phyloP scores from a whole-genome alignment of 1,140 invertebrate species.

The Ridgeia piscesae region DNA sequence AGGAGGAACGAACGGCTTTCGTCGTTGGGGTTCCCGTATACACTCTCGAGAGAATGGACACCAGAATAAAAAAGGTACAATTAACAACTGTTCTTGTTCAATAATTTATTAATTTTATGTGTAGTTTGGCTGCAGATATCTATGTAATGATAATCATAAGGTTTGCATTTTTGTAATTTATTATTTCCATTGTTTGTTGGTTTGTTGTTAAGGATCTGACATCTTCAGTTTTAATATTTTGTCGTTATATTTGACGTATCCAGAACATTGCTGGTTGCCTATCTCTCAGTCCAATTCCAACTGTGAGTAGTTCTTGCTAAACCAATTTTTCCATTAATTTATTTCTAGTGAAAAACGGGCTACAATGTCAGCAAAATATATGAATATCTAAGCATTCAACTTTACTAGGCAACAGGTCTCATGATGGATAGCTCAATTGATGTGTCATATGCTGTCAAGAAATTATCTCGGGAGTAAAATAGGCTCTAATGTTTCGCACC shows the following conservation, averaged over 20 bases:
- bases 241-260: not conserved
- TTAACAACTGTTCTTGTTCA: not conserved
- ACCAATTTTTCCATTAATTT: too few relatives aligned
- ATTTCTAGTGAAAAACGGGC: too few relatives aligned
- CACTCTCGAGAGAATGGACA: not conserved
- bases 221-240: not conserved
- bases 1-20: slow-evolving; percentile 40
- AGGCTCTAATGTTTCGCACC: too few relatives aligned
- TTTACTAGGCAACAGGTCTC: too few relatives aligned
- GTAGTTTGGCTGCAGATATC: not conserved
- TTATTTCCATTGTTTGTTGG: not conserved
- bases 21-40: slow-evolving; percentile 26
- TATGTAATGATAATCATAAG: not conserved
- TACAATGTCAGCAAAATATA: too few relatives aligned
- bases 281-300: too few relatives aligned
- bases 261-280: not conserved
- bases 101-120: not conserved
- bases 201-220: not conserved
- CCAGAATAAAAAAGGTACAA: not conserved
- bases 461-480: too few relatives aligned
- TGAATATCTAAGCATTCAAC: too few relatives aligned
- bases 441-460: too few relatives aligned
- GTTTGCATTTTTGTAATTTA: too few relatives aligned
- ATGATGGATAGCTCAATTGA: too few relatives aligned
- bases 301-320: too few relatives aligned